phyloP scores from a whole-genome alignment of 1,140 invertebrate genomes.

The Drosophila guanche region DNA sequence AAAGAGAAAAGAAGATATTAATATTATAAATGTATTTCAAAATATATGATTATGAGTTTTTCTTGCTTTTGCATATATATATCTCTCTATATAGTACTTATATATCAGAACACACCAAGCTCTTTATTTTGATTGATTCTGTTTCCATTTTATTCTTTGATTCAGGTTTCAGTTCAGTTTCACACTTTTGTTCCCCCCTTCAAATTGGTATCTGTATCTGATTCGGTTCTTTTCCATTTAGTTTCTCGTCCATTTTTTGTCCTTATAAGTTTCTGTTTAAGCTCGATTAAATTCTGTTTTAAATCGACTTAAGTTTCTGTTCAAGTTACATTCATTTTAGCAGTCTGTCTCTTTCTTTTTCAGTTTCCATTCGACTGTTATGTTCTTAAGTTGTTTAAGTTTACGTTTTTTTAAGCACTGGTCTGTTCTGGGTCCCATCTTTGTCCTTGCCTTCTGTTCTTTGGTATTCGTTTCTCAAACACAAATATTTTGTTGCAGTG shows the following conservation, averaged over 20 bases:
- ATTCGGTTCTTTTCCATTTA: too few relatives aligned
- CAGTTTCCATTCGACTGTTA: constrained; percentile 15
- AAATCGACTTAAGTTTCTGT: constrained; percentile 1
- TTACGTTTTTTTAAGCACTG: not conserved
- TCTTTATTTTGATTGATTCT: constrained; percentile 24
- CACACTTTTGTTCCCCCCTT: too few relatives aligned
- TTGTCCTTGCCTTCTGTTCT: constrained; percentile 11
- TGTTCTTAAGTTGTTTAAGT: constrained; percentile 5
- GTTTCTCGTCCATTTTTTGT: too few relatives aligned
- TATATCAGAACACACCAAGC: constrained; percentile 61
- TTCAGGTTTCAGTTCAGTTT: constrained; percentile 29
- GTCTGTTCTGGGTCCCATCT: not conserved
- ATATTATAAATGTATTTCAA: constrained; percentile 82
- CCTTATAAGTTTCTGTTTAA: constrained; percentile 1
- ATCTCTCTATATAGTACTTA: constrained; percentile 42
- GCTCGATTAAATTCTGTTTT: not conserved
- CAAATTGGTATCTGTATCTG: too few relatives aligned
- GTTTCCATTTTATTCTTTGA: constrained; percentile 31
- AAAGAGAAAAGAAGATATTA: constrained; percentile 61
- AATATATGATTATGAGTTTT: constrained; percentile 81
- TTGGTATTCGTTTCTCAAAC: constrained; percentile 5
- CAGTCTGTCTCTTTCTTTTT: too few relatives aligned
- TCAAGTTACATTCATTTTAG: too few relatives aligned
- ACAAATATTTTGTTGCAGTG: constrained; percentile 8
- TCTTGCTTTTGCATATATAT: constrained; percentile 73